phyloP scores from a whole-genome alignment of 2,113 vertebrate genomes.

The Zapus hudsonius region DNA sequence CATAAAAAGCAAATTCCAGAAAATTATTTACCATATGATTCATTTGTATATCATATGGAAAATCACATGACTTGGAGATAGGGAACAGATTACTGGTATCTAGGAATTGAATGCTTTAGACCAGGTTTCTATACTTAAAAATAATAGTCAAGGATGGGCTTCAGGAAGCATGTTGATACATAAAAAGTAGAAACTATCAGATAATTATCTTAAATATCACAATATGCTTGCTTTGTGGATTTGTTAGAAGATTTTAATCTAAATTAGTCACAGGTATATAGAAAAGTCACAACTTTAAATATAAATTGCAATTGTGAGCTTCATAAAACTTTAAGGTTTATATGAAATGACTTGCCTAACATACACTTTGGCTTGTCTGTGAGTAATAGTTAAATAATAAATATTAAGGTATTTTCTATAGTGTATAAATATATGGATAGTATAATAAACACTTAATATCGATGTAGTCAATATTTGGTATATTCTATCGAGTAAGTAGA shows the following conservation, averaged over 20 bases:
- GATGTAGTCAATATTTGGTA: neutral
- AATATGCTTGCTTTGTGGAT: neutral
- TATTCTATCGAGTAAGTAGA: neutral
- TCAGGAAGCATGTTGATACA: neutral
- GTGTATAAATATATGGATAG: neutral
- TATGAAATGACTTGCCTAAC: neutral
- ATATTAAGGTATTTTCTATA: neutral
- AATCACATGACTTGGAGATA: neutral
- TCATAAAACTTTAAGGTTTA: neutral
- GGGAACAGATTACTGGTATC: neutral
- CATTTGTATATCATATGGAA: neutral
- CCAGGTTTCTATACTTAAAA: neutral
- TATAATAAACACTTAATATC: neutral
- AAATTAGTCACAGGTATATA: neutral
- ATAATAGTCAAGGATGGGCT: neutral
- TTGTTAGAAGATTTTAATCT: neutral
- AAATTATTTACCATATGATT: neutral
- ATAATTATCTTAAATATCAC: neutral
- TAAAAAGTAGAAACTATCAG: neutral
- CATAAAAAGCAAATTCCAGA: neutral
- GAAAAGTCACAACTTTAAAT: neutral
- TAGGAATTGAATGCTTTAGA: neutral
- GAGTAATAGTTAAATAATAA: neutral
- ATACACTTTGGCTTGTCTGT: neutral
- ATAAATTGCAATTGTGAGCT: neutral